Percentiles rank a stretch among this genome's conserved stretches.
phyloP scores from a whole-genome alignment of 2,797 vertebrate species.

The Darevskia mixta region DNA sequence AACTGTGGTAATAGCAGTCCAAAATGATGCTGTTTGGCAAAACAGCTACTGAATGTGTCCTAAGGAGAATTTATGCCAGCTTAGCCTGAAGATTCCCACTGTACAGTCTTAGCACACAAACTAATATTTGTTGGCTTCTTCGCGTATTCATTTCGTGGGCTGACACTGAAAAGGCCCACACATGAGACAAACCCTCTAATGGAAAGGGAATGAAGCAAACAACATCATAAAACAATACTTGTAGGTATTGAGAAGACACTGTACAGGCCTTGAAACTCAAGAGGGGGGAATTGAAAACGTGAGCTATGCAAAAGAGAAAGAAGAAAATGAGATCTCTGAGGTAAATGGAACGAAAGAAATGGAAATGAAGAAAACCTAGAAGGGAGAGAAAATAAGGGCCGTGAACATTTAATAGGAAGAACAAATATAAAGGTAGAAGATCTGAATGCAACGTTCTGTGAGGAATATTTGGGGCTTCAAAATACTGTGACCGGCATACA shows the following conservation, averaged over 20 bases:
- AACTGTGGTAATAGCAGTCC: neutral
- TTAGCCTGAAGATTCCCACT: neutral
- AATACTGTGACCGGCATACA: neutral
- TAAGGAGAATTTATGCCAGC: neutral
- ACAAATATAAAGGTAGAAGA: neutral
- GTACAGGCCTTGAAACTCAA: neutral
- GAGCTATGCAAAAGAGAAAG: neutral
- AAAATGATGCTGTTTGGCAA: neutral
- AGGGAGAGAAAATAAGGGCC: neutral
- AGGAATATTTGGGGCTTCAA: neutral
- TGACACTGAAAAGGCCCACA: neutral
- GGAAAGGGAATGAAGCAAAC: neutral
- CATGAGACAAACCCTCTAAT: neutral
- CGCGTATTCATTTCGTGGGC: neutral
- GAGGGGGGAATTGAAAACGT: neutral
- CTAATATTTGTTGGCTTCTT: neutral
- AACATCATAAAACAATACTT: neutral
- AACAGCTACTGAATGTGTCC: neutral
- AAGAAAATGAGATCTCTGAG: neutral
- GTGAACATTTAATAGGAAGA: neutral
- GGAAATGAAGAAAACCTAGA: conserved; percentile 13
- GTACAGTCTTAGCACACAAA: neutral
- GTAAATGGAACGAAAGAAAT: conserved; percentile 18
- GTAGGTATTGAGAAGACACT: neutral
- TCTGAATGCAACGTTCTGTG: neutral